Conservation (phyloP, 2,797 vertebrate genomes). For the Dicrostonyx torquatus region DNA sequence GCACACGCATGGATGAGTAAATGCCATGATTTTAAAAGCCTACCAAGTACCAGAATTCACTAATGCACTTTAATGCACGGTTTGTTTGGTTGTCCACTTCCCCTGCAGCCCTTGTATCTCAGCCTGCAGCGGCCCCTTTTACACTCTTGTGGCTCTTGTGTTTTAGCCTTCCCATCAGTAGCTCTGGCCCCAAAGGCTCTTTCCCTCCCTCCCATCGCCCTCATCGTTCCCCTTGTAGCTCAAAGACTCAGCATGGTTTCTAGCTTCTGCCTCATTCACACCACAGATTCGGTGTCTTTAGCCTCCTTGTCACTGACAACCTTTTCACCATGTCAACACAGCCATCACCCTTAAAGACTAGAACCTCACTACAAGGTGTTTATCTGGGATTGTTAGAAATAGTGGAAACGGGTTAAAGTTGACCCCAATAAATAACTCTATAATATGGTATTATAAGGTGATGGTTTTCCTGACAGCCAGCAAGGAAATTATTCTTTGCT, state of each 20-base stretch:
- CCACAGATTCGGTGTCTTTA: not conserved
- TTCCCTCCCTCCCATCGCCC: fast-evolving
- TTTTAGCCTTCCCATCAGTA: not conserved
- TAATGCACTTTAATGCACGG: not conserved
- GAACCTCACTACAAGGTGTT: not conserved
- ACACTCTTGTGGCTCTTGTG: not conserved
- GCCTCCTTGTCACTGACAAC: not conserved
- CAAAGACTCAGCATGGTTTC: not conserved
- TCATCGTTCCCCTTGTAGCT: not conserved
- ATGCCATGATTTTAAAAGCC: not conserved
- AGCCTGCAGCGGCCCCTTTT: too few species aligned
- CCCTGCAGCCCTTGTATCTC: not conserved
- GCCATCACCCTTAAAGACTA: not conserved
- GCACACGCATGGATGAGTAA: not conserved
- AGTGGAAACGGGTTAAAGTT: not conserved
- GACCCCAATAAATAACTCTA: not conserved
- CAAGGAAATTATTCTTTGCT: not conserved
- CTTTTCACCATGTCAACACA: not conserved
- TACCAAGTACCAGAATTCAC: not conserved
- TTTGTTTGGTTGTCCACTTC: not conserved
- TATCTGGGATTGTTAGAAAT: not conserved
- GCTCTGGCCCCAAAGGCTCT: too few species aligned
- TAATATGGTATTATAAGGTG: not conserved
- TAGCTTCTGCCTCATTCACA: not conserved
- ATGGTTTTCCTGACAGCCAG: not conserved